A percentile compares a stretch with the other conserved stretches of the same genome.
Conservation (phyloP, 2,113 vertebrate genomes). For the Perca schrenkii region DNA sequence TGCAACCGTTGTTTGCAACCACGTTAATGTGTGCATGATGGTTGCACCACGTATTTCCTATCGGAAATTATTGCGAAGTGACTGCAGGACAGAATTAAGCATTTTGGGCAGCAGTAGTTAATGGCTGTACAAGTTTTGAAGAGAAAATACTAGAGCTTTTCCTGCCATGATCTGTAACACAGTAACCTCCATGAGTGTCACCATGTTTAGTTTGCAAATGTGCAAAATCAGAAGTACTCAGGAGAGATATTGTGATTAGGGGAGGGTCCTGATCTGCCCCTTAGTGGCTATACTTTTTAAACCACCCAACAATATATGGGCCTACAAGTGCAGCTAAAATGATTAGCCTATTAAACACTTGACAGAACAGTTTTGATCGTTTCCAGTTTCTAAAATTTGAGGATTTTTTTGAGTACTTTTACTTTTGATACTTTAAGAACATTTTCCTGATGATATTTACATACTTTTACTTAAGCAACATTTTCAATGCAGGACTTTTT, state of each 20-base stretch:
- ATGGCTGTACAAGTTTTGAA: neutral
- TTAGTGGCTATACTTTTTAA: neutral
- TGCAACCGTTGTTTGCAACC: no score
- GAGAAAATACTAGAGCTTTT: neutral
- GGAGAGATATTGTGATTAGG: neutral
- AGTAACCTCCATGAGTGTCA: neutral
- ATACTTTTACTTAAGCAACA: no score
- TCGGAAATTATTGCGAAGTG: neutral
- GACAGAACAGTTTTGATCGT: no score
- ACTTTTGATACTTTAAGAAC: no score
- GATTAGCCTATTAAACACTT: no score
- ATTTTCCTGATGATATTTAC: no score
- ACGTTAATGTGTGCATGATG: neutral
- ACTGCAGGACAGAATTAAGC: neutral
- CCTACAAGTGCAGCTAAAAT: no score
- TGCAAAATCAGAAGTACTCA: neutral
- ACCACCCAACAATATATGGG: no score
- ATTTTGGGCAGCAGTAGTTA: neutral
- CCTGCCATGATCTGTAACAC: neutral
- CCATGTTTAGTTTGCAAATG: neutral
- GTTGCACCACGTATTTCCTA: no score
- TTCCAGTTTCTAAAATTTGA: no score
- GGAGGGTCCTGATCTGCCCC: neutral
- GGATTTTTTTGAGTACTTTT: no score
- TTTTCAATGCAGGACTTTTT: no score